Base-by-base conservation (phyloP, 2,888 invertebrate species). In the Leucophenga montana region DNA sequence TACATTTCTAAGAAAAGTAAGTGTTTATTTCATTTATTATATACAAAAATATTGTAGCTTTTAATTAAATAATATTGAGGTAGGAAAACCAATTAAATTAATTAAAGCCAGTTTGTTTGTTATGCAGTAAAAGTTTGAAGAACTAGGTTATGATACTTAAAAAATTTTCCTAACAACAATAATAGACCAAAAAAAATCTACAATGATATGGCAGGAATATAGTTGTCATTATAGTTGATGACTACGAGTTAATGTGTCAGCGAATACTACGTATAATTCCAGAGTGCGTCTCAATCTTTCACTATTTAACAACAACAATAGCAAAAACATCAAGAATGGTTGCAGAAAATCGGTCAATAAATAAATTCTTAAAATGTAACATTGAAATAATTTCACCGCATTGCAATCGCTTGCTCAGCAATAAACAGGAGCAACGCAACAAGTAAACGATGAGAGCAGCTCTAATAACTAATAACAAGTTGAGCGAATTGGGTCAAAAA, bases 261-360 rank as follows among this genome's bases (percentile, higher is more conserved):
- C 11, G 11, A 39, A 39, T 1, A 39, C 39, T 39, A 27, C 27
- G 27, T 27, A 57, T 57, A 57, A 57, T 57, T 57, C 13, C 57
- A 57, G 27, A 22, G 57, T 3, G 14, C 57, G 22, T 5, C 18
- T 18, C 18, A 22, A 33, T 13, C 48, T 48, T n/a, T 64, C 22
- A 11, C 11, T 39, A 1, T 39, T 3, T 11, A 39, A 27, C 27
- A 27, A 27, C 27, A 27, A 4, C 33, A 16, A 27, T 14, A 33
- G 69, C 69, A 71, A 72, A 59, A 31, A 68, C 64, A 72, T 72
- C n/a, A 11, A 39, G 39, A 68, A 69, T 67, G 65, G 70, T 67
- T 57, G 66, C 69, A 71, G 64, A 71, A 85, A 82, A 81, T 84
- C 82, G 85, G 85, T 85, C 85, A 84, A 73, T 73, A 74, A 74